Evolutionary conservation across 2,888 invertebrate species (phyloP), one percentile per base, ranked within the genome.

Genomic region (Neoitamus cyanurus): DNA sequence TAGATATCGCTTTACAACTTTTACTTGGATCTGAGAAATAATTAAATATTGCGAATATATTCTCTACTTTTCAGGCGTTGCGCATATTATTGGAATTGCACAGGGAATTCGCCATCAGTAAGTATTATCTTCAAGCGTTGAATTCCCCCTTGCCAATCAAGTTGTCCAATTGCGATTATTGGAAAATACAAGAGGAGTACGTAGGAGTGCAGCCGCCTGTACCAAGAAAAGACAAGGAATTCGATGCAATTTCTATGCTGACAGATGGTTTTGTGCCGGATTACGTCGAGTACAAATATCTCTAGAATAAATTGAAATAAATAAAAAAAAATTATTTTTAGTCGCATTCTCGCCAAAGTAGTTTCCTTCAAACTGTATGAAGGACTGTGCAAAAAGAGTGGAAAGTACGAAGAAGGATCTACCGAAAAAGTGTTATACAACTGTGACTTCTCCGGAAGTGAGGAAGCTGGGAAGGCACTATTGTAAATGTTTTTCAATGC

Each of bases 401-500:
- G 95, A 0, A 94, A 97, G 89, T 96, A 96, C 87, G 94, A 94
- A 85, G 95, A 95, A 0, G 93, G 93, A 1, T 93, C 95, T 88
- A 87, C 94, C 1, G 88, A 89, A 0, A 95, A 94, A 91, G 95
- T 96, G 3, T 92, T 98, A 13, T 95, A 97, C 87, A 94, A 95
- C 88, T 98, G 98, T 89, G 97, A 97, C 88, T 97, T 97, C 88
- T 96, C 96, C 90, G 93, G 94, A 88, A 96, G 95, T 88, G 93
- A 93, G 7, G 93, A 94, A 84, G 97, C 97, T 83, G 97, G 97
- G 82, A 94, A 94, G 87, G 92, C 94, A 30, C 89, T 95, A 3
- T 92, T 93, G 94, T 94, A 89, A 90, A 69, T 42, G 70, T 31
- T 30, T 9, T 30, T 7, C 6, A 25, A 34, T 0, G 0, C 15